Evolutionary conservation across 1,140 invertebrate species (phyloP).

Genomic region (Mamestra configurata): DNA sequence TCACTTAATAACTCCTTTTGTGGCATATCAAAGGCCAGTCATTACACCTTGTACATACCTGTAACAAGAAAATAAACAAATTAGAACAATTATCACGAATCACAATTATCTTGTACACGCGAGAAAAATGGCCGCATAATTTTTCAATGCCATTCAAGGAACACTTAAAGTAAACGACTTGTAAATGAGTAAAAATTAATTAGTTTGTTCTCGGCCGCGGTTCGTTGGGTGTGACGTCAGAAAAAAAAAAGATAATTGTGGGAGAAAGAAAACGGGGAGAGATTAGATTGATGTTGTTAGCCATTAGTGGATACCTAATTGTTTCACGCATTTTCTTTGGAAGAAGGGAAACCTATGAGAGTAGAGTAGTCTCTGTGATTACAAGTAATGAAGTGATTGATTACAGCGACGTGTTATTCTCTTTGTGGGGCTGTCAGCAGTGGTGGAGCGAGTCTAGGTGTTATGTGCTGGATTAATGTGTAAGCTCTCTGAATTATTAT

Average conservation of each 20-base stretch:
- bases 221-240: constrained; percentile 56
- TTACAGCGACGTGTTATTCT: constrained; percentile 3
- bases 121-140: constrained; percentile 35
- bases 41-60: constrained; percentile 41
- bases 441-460: background rate
- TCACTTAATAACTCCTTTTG: background rate
- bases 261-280: constrained; percentile 52
- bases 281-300: constrained; percentile 60
- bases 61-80: constrained; percentile 37
- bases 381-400: constrained; percentile 27
- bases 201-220: constrained; percentile 63
- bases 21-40: constrained; percentile 5
- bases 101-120: constrained; percentile 36
- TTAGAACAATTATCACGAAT: constrained; percentile 46
- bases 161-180: constrained; percentile 64
- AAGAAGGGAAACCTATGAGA: constrained; percentile 36
- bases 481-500: background rate
- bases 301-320: constrained; percentile 55
- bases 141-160: constrained; percentile 47
- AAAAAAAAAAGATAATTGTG: constrained; percentile 72
- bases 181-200: constrained; percentile 79
- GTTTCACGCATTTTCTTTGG: constrained; percentile 49
- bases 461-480: background rate
- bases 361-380: background rate
- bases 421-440: background rate